These are phyloP conservation scores for Trichomalopsis sarcophagae DNA, from an alignment of 1,140 invertebrate species.

Conservation along the genomic window DNA sequence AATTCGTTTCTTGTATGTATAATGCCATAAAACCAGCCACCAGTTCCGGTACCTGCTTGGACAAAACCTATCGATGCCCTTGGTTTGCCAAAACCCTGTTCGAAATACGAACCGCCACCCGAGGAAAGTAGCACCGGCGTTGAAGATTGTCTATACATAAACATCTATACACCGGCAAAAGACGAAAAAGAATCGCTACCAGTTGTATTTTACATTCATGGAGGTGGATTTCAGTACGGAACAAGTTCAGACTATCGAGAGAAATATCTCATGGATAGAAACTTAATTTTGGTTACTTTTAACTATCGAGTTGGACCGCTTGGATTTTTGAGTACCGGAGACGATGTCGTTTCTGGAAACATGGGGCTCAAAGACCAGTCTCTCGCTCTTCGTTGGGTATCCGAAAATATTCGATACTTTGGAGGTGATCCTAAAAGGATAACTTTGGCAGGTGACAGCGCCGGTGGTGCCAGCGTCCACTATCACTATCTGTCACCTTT, in stretches of 20 bases:
- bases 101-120: constrained; percentile 61
- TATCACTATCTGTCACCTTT: constrained; percentile 78
- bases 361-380: constrained; percentile 80
- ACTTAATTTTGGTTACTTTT: constrained; percentile 79
- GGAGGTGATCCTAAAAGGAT: constrained; percentile 75
- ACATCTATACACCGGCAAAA: constrained; percentile 75
- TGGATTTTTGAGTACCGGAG: constrained; percentile 77
- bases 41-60: constrained; percentile 67
- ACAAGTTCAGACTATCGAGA: constrained; percentile 71
- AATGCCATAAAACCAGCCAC: constrained; percentile 56
- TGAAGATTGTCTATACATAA: constrained; percentile 79
- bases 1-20: too few species aligned
- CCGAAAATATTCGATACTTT: constrained; percentile 76
- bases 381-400: constrained; percentile 78
- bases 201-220: constrained; percentile 64
- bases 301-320: constrained; percentile 80
- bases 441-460: constrained; percentile 74
- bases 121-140: constrained; percentile 56
- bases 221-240: constrained; percentile 66
- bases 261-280: constrained; percentile 78
- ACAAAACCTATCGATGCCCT: constrained; percentile 68
- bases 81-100: constrained; percentile 64
- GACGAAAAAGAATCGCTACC: constrained; percentile 52
- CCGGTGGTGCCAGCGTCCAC: constrained; percentile 76
- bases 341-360: constrained; percentile 76